Evolutionary conservation across 2,113 vertebrate genomes (phyloP).

Genomic region (Atlantisia rogersi): DNA sequence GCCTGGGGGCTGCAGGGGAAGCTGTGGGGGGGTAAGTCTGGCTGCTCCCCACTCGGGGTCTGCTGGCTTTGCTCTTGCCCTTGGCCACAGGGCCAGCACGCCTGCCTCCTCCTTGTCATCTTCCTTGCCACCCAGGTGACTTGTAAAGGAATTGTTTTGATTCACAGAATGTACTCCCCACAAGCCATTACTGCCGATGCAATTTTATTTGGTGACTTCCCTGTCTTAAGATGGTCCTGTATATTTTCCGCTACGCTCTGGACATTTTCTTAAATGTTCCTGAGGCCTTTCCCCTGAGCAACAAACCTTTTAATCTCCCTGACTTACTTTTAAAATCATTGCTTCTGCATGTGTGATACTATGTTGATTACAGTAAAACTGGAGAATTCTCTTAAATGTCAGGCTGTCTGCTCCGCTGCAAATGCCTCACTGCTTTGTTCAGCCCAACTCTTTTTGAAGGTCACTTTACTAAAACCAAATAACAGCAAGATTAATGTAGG

Average conservation of each 20-base stretch:
- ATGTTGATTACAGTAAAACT: slow-evolving; percentile 32
- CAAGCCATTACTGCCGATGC: background rate
- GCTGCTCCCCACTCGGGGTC: accelerated
- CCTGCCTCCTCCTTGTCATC: background rate
- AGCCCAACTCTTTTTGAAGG: slow-evolving; percentile 44
- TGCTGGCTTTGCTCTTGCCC: background rate
- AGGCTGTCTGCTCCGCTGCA: background rate
- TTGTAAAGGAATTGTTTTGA: background rate
- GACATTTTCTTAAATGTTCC: background rate
- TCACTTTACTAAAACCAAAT: slow-evolving; percentile 48
- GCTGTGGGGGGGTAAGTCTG: accelerated
- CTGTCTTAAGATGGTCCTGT: background rate
- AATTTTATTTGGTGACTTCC: background rate
- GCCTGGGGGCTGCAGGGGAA: background rate
- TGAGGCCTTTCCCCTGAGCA: background rate
- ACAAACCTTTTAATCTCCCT: slow-evolving; percentile 12
- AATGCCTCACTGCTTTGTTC: slow-evolving; percentile 17
- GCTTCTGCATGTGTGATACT: slow-evolving; percentile 40
- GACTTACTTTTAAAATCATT: slow-evolving; percentile 36
- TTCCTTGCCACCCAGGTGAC: no score
- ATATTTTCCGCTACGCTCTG: background rate
- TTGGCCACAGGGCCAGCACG: accelerated
- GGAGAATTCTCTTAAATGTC: slow-evolving; percentile 61
- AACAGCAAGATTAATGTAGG: slow-evolving; percentile 40
- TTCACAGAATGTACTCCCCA: background rate